Evolutionary conservation across 2,888 invertebrate genomes (phyloP).

Genomic region (Anoncus sp.): DNA sequence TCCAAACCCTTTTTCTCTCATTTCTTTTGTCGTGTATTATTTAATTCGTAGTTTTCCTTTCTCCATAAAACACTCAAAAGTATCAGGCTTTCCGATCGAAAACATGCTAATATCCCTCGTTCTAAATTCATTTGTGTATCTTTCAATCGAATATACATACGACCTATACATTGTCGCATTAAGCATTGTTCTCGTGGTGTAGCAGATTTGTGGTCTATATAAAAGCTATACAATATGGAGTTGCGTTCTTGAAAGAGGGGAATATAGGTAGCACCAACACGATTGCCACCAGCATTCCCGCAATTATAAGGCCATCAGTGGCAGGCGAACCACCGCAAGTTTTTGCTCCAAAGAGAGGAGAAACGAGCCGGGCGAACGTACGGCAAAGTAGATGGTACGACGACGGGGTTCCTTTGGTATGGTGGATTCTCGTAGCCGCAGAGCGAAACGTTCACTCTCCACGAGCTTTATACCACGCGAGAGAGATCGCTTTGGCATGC

Average conservation of each 20-base stretch:
- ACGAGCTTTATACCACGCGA: slow-evolving; percentile 48
- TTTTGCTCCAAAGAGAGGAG: slow-evolving; percentile 70
- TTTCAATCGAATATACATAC: slow-evolving; percentile 2
- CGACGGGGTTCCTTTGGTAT: slow-evolving; percentile 51
- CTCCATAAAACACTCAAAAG: not conserved
- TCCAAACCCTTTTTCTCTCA: slow-evolving; percentile 18
- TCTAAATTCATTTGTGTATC: not conserved
- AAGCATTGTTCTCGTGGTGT: slow-evolving; percentile 22
- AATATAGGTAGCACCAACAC: slow-evolving; percentile 51
- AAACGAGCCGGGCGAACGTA: slow-evolving; percentile 55
- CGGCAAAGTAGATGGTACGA: slow-evolving; percentile 59
- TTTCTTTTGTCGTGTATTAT: slow-evolving; percentile 16
- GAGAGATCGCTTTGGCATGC: slow-evolving; percentile 48
- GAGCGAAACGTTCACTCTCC: slow-evolving; percentile 57
- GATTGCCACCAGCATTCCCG: slow-evolving; percentile 67
- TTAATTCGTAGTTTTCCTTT: slow-evolving; percentile 2
- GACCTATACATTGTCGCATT: not conserved
- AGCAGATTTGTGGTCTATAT: slow-evolving; percentile 40
- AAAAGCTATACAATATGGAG: slow-evolving; percentile 41
- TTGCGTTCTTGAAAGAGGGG: slow-evolving; percentile 36
- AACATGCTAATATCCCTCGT: not conserved
- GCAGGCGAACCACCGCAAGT: slow-evolving; percentile 70
- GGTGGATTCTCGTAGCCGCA: slow-evolving; percentile 65
- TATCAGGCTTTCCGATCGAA: not conserved
- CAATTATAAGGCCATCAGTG: slow-evolving; percentile 79